These are phyloP conservation scores for Hemithea aestivaria DNA, from an alignment of 2,888 invertebrate species.

Conservation along the genomic window DNA sequence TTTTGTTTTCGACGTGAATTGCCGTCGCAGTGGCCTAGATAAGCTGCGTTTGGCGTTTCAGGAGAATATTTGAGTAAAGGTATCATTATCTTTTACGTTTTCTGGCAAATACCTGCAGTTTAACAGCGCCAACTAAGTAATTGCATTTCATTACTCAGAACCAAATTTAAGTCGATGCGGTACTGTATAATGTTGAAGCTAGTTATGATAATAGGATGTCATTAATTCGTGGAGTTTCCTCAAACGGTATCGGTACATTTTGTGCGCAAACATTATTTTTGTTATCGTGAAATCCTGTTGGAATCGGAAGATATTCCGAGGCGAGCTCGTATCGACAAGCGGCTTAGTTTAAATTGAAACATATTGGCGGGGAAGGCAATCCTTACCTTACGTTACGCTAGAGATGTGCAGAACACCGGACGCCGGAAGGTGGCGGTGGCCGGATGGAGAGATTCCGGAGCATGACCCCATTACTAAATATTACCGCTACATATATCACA, in stretches of 20 bases:
- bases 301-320: conserved; percentile 58
- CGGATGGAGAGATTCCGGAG: too few species aligned
- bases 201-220: conserved; percentile 7
- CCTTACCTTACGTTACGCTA: conserved; percentile 46
- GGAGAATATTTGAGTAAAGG: conserved; percentile 9
- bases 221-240: conserved; percentile 9
- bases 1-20: conserved; percentile 16
- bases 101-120: conserved; percentile 17
- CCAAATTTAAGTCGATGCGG: too few species aligned
- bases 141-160: conserved; percentile 13
- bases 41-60: conserved; percentile 2
- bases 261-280: conserved; percentile 44
- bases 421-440: too few species aligned
- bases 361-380: conserved; percentile 66
- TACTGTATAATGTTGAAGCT: conserved; percentile 3
- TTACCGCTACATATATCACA: too few species aligned
- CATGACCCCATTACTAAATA: too few species aligned
- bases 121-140: conserved; percentile 18
- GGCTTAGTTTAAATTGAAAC: conserved; percentile 76
- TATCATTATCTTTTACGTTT: conserved; percentile 23
- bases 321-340: conserved; percentile 67
- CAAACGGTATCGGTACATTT: conserved; percentile 15
- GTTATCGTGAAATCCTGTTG: conserved; percentile 49
- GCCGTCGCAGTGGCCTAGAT: conserved; percentile 13
- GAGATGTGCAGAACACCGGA: conserved; percentile 19